Conservation (phyloP, 2,113 vertebrate genomes). For the Pseudorasbora parva region DNA sequence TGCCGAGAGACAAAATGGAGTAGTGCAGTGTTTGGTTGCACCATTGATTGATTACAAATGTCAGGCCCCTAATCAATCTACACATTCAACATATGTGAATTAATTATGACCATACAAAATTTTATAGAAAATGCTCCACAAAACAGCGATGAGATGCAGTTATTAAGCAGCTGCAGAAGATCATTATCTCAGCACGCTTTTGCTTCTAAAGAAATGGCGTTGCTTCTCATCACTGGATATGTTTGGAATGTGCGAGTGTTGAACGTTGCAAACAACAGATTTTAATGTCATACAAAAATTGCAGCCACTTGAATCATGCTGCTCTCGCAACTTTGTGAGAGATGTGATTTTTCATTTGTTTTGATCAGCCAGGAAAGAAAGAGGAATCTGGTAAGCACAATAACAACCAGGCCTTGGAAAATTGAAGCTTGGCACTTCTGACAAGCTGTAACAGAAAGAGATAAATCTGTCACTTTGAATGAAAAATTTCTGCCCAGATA, state of each 20-base stretch:
- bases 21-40: not conserved
- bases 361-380: slow-evolving; percentile 28
- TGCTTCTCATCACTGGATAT: slow-evolving; percentile 29
- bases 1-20: not conserved
- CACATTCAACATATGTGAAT: slow-evolving; percentile 10
- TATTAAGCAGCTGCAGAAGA: slow-evolving; percentile 31
- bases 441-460: slow-evolving; percentile 63
- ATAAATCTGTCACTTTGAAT: slow-evolving; percentile 70
- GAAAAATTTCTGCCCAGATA: slow-evolving; percentile 63
- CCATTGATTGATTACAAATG: not conserved
- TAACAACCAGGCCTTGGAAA: slow-evolving; percentile 54
- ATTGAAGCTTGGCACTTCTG: slow-evolving; percentile 63
- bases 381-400: slow-evolving; percentile 40
- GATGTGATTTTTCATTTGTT: slow-evolving; percentile 35
- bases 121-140: not conserved
- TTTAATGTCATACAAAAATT: slow-evolving; percentile 37
- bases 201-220: slow-evolving; percentile 1
- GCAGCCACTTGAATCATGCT: slow-evolving; percentile 37
- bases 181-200: slow-evolving; percentile 19
- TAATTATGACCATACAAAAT: slow-evolving; percentile 13
- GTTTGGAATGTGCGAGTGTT: slow-evolving; percentile 7
- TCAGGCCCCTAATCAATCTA: slow-evolving; percentile 9
- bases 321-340: slow-evolving; percentile 15
- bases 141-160: not conserved
- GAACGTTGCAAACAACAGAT: not conserved